Evolutionary conservation across 2,888 invertebrate species (phyloP), one percentile per base, ranked within the genome.

Genomic region (Thera obeliscata): DNA sequence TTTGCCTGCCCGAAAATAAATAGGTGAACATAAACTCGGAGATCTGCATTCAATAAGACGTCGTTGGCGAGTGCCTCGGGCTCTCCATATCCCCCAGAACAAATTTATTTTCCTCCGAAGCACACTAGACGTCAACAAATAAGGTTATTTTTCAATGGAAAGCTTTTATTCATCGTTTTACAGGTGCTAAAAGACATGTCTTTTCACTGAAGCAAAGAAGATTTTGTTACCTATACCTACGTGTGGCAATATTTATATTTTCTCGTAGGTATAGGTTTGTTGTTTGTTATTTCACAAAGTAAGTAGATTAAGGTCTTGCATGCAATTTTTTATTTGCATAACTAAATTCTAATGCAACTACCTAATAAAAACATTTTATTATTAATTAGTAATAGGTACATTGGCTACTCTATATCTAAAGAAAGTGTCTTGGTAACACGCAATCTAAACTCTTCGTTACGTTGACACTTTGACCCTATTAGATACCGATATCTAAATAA

Each of bases 121-220:
- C 84, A 81, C 80, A 88, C 87, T 87, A 90, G 90, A 91, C 87
- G 89, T 90, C 91, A 91, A 91, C 90, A 91, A 91, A 91, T 89
- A 91, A 89, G 86, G 86, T 86, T 89, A 91, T 90, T 89, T 90
- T 90, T 90, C 90, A 88, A 89, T 87, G 85, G 83, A 85, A 79
- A 80, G 78, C 80, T 81, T 85, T 82, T 86, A 87, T 87, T 84
- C 81, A 79, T 86, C 83, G 82, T 84, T 80, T 83, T 82, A 80
- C 78, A 80, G 76, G 78, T 79, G 72, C 78, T 78, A 75, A 80
- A 79, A 78, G 81, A 77, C 72, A 74, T 70, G 74, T 73, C 71
- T 73, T 48, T 22, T 22, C 22, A 22, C 22, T 22, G 22, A 22
- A 22, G 22, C 22, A 22, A 22, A 22, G 22, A 22, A 22, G 22